phyloP scores from a whole-genome alignment of 2,797 vertebrate species.

The Neostethus bicornis region DNA sequence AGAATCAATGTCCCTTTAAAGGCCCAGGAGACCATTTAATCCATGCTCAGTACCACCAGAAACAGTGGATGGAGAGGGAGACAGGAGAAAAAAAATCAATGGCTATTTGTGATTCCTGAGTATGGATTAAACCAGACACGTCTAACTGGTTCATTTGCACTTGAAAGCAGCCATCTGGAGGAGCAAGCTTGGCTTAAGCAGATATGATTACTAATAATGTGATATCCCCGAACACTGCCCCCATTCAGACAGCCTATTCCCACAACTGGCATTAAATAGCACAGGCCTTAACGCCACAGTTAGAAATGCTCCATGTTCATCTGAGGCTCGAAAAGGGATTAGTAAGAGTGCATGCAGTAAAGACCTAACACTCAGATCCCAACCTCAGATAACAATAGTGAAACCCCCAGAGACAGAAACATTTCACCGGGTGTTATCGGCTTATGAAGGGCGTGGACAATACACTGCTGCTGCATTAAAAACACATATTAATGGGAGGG shows the following conservation, averaged over 20 bases:
- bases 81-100: conserved; percentile 93
- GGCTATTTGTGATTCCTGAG: conserved; percentile 99
- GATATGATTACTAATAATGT: conserved; percentile 99
- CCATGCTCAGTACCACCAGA: conserved; percentile 98
- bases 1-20: conserved; percentile 99
- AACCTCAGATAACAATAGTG: conserved; percentile 70
- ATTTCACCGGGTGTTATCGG: conserved; percentile 65
- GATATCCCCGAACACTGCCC: conserved; percentile 98
- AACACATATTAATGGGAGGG: conserved; percentile 55
- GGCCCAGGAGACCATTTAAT: conserved; percentile 99
- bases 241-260: conserved; percentile 96
- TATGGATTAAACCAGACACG: conserved; percentile 99
- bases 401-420: conserved; percentile 51
- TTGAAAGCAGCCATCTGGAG: conserved; percentile 99
- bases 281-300: conserved; percentile 80
- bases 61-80: conserved; percentile 92
- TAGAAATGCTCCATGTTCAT: conserved; percentile 71
- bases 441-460: conserved; percentile 68
- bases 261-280: conserved; percentile 93
- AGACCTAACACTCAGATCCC: conserved; percentile 76
- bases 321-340: conserved; percentile 73
- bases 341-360: conserved; percentile 78
- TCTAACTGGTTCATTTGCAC: conserved; percentile 99
- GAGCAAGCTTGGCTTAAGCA: conserved; percentile 99
- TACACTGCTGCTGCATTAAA: conserved; percentile 68